A percentile compares a stretch with the other conserved stretches of the same genome.
These are phyloP conservation scores for Ptychoptera albimana DNA, from an alignment of 2,888 invertebrate species.

Conservation along the genomic window DNA sequence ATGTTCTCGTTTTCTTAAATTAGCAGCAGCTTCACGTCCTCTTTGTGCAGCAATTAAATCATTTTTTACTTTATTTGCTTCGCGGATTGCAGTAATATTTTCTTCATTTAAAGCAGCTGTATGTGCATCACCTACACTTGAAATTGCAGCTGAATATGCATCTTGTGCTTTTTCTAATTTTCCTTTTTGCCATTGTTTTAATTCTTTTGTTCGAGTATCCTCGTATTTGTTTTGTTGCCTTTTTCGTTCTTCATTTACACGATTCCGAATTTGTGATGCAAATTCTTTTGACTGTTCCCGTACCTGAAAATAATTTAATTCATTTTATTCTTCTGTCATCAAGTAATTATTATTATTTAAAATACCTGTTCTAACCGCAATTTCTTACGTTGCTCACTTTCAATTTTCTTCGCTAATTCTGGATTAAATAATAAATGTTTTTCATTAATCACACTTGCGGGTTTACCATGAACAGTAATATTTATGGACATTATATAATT, in stretches of 20 bases:
- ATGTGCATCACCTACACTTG: too few species aligned
- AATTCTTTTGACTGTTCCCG: too few species aligned
- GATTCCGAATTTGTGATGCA: slow-evolving; percentile 27
- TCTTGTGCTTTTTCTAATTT: slow-evolving; percentile 13
- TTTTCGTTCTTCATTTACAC: slow-evolving; percentile 34
- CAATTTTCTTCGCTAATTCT: slow-evolving; percentile 35
- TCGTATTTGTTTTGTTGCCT: slow-evolving; percentile 34
- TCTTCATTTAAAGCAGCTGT: too few species aligned
- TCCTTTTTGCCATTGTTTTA: slow-evolving; percentile 35
- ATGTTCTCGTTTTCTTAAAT: neutral
- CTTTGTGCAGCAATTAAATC: neutral
- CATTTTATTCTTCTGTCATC: too few species aligned
- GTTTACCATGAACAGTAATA: slow-evolving; percentile 40
- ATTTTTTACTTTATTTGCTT: neutral
- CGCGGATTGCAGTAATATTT: too few species aligned
- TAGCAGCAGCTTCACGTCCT: neutral
- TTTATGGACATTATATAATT: slow-evolving; percentile 38
- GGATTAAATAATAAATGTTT: slow-evolving; percentile 35
- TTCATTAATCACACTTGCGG: slow-evolving; percentile 31
- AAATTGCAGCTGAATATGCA: too few species aligned
- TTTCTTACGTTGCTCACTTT: slow-evolving; percentile 38
- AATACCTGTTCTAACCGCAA: slow-evolving; percentile 44
- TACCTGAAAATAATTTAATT: too few species aligned
- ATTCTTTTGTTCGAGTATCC: slow-evolving; percentile 32
- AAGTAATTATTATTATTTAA: slow-evolving; percentile 1